Percentiles rank a stretch among this genome's conserved stretches.
Conservation (phyloP, 1,140 invertebrate genomes). For the Eumaeus atala region DNA sequence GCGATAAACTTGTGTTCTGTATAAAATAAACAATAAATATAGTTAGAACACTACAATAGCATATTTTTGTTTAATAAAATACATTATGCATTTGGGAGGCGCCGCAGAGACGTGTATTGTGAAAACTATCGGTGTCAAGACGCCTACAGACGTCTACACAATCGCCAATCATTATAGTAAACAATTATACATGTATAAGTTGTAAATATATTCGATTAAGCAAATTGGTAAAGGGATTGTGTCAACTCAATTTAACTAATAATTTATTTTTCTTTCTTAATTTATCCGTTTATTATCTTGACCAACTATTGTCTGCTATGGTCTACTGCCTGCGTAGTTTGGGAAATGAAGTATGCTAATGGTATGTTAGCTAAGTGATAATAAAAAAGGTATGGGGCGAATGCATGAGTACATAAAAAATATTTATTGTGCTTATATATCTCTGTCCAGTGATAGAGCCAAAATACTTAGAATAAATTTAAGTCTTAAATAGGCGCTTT, state of each 20-base stretch:
- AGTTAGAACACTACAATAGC: neutral
- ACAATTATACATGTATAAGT: no score
- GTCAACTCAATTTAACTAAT: neutral
- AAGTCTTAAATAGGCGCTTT: no score
- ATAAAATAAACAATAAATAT: slow-evolving; percentile 6
- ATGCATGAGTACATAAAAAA: no score
- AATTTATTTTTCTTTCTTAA: neutral
- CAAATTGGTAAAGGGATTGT: neutral
- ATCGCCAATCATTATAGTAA: no score
- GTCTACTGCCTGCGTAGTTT: neutral
- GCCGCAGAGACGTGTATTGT: neutral
- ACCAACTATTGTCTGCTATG: neutral
- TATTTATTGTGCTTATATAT: no score
- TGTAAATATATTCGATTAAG: neutral
- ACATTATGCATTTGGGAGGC: neutral
- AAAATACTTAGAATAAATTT: no score
- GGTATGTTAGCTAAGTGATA: no score
- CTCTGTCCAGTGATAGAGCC: no score
- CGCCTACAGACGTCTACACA: neutral
- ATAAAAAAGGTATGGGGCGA: no score
- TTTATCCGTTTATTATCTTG: neutral
- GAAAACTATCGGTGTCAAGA: neutral
- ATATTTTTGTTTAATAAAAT: no score
- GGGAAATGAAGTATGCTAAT: no score
- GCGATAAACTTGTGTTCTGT: neutral